A percentile compares a stretch with the other conserved stretches of the same genome.
These are phyloP conservation scores for Zophobas atratus DNA, from an alignment of 1,140 invertebrate species.

Conservation along the genomic window DNA sequence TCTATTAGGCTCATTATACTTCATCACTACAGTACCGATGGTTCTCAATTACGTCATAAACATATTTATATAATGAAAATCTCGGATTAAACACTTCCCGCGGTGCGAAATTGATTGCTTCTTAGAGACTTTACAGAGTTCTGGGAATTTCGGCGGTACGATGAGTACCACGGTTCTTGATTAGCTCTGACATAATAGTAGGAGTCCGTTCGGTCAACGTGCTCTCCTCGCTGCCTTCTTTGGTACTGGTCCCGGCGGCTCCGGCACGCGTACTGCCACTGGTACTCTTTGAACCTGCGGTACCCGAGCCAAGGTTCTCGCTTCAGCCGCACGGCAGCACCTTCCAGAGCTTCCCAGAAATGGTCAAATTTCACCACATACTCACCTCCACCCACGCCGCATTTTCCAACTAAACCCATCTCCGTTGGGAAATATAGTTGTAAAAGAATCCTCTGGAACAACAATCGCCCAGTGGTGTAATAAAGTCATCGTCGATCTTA, in stretches of 20 bases:
- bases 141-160: background rate
- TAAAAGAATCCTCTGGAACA: slow-evolving; percentile 36
- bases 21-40: background rate
- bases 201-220: slow-evolving; percentile 5
- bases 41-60: slow-evolving; percentile 15
- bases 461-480: slow-evolving; percentile 29
- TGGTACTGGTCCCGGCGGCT: background rate
- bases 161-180: background rate
- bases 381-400: background rate
- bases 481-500: slow-evolving; percentile 29
- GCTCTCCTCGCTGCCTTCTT: background rate
- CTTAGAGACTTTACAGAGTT: background rate
- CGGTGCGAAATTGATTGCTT: no score
- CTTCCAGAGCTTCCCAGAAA: background rate
- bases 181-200: slow-evolving; percentile 8
- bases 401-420: background rate
- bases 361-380: background rate
- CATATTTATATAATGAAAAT: no score
- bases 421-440: slow-evolving; percentile 30
- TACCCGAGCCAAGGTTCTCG: slow-evolving; percentile 1
- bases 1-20: slow-evolving; percentile 28
- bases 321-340: slow-evolving; percentile 20
- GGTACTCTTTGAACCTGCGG: background rate
- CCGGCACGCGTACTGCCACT: slow-evolving; percentile 17
- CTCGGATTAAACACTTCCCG: no score